Evolutionary conservation across 2,888 invertebrate genomes (phyloP).

Genomic region (Caenorhabditis auriculariae): DNA sequence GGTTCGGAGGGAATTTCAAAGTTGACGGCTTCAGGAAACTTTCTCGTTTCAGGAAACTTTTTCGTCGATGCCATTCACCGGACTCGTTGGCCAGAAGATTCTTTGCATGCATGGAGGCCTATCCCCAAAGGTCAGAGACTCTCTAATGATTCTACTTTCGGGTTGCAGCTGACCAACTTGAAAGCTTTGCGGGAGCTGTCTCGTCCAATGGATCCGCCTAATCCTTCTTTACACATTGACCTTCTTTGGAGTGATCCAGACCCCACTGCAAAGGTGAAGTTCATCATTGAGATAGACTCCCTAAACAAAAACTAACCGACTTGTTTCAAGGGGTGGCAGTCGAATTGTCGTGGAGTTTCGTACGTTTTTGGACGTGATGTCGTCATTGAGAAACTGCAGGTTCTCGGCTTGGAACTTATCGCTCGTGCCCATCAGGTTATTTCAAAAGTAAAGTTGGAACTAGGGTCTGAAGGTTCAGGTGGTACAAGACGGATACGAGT

Average conservation of each 20-base stretch:
- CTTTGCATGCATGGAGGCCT: slow-evolving; percentile 55
- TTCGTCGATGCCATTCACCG: slow-evolving; percentile 46
- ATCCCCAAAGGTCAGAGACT: slow-evolving; percentile 15
- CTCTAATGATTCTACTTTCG: neutral
- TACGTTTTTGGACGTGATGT: slow-evolving; percentile 70
- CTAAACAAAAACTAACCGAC: neutral
- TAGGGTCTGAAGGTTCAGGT: slow-evolving; percentile 56
- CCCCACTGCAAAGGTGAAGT: slow-evolving; percentile 4
- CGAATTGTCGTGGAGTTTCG: slow-evolving; percentile 67
- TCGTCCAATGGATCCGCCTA: slow-evolving; percentile 56
- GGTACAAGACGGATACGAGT: slow-evolving; percentile 71
- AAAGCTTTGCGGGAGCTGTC: slow-evolving; percentile 31
- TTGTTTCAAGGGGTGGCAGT: slow-evolving; percentile 34
- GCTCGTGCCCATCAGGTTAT: slow-evolving; percentile 54
- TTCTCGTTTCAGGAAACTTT: slow-evolving; percentile 39
- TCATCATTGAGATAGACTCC: neutral
- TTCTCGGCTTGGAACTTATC: slow-evolving; percentile 50
- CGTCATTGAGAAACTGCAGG: slow-evolving; percentile 58
- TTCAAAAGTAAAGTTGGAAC: neutral
- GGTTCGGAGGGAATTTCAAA: neutral
- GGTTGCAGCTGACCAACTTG: slow-evolving; percentile 28
- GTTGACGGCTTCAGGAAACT: neutral
- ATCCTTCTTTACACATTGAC: slow-evolving; percentile 64
- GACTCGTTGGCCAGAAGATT: slow-evolving; percentile 36
- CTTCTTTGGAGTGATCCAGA: slow-evolving; percentile 64